A percentile compares a stretch with the other conserved stretches of the same genome.
Evolutionary conservation across 2,888 invertebrate genomes (phyloP).

Genomic region (Oxyteleia sp.): DNA sequence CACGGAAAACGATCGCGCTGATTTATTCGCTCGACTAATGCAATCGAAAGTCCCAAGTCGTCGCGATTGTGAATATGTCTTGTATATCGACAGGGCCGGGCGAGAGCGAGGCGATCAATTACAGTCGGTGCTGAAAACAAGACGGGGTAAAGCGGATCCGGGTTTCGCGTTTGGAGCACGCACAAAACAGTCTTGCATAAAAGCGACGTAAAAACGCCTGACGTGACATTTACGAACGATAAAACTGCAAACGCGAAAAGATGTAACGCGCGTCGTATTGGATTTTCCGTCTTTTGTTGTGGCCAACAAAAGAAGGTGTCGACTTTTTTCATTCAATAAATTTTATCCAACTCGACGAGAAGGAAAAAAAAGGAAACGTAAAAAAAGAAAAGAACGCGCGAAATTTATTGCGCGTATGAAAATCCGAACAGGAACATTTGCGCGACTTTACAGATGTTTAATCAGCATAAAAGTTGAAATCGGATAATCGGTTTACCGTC

Average conservation of each 20-base stretch:
- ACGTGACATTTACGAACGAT: constrained; percentile 72
- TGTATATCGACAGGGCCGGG: constrained; percentile 42
- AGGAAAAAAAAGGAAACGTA: too few relatives aligned
- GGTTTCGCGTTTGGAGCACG: constrained; percentile 58
- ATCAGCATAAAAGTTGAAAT: neutral
- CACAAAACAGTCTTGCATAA: constrained; percentile 57
- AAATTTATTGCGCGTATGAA: neutral
- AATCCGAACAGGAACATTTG: too few relatives aligned
- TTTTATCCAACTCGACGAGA: constrained; percentile 16
- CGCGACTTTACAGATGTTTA: neutral
- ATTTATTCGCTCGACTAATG: constrained; percentile 66
- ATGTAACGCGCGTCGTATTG: constrained; percentile 45
- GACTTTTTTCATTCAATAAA: constrained; percentile 21
- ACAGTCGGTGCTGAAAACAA: constrained; percentile 62
- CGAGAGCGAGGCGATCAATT: constrained; percentile 61
- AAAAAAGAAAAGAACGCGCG: neutral
- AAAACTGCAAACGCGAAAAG: constrained; percentile 56
- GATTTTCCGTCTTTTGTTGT: constrained; percentile 54
- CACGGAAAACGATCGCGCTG: constrained; percentile 67
- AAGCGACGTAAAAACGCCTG: constrained; percentile 57
- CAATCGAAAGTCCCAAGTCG: constrained; percentile 65
- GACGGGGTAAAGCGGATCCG: constrained; percentile 62
- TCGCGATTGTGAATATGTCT: constrained; percentile 63
- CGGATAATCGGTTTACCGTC: constrained; percentile 4
- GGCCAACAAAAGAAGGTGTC: constrained; percentile 47